Conservation (phyloP, 35 echinoderm and acorn worm genomes). For the Acanthaster planci region DNA sequence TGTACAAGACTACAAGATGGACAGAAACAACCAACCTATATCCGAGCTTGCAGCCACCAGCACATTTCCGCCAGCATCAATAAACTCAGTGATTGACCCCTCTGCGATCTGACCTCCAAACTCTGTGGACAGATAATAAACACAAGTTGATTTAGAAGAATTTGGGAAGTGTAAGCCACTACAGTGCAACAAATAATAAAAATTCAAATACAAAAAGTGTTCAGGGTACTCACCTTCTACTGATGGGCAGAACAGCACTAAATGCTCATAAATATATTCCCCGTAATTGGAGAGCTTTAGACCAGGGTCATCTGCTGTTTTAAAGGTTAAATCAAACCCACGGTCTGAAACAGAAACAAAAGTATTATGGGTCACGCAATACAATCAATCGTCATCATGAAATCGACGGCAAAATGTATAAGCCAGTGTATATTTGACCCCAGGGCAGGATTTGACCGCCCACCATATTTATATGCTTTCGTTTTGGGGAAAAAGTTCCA, state of each 20-base stretch:
- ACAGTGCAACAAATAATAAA: too few relatives aligned
- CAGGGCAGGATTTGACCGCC: too few relatives aligned
- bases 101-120: slow-evolving; percentile 93
- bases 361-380: background rate
- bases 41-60: slow-evolving; percentile 85
- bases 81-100: slow-evolving; percentile 84
- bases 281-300: slow-evolving; percentile 92
- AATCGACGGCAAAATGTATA: background rate
- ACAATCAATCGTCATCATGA: background rate
- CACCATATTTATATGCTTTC: too few relatives aligned
- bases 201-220: background rate
- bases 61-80: slow-evolving; percentile 97
- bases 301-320: slow-evolving; percentile 93
- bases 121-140: slow-evolving; percentile 45
- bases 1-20: too few relatives aligned
- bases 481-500: too few relatives aligned
- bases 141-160: too few relatives aligned
- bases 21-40: slow-evolving; percentile 68
- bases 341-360: slow-evolving; percentile 70
- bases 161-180: too few relatives aligned
- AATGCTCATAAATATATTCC: slow-evolving; percentile 93
- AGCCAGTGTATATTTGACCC: too few relatives aligned
- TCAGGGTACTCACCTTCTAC: slow-evolving; percentile 80
- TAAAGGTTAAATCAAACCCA: slow-evolving; percentile 93
- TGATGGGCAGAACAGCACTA: slow-evolving; percentile 95